These are phyloP conservation scores for Idris sp. DNA, from an alignment of 1,140 invertebrate genomes.

Conservation along the genomic window DNA sequence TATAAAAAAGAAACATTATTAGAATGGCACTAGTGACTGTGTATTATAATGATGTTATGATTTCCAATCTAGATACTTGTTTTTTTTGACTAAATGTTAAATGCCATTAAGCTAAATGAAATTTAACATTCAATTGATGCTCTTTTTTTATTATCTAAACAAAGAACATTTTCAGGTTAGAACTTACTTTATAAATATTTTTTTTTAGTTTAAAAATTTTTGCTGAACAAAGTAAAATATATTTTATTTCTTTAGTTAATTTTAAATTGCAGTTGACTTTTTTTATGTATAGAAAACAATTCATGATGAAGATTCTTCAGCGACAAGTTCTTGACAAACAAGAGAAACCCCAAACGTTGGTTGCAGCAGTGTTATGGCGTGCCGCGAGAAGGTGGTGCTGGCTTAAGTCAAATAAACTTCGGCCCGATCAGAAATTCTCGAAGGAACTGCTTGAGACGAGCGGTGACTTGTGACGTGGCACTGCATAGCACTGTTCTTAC, in stretches of 20 bases:
- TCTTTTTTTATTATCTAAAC: no score
- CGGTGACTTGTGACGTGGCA: slow-evolving; percentile 45
- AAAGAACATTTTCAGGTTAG: no score
- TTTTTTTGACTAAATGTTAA: slow-evolving; percentile 69
- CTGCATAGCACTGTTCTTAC: slow-evolving; percentile 65
- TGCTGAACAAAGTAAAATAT: no score
- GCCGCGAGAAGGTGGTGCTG: slow-evolving; percentile 37
- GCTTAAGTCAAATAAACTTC: slow-evolving; percentile 68
- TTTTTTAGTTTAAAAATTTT: no score
- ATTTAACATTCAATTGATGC: no score
- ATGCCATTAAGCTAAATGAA: no score
- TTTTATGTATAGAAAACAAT: no score
- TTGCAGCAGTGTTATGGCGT: slow-evolving; percentile 56
- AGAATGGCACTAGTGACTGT: slow-evolving; percentile 42
- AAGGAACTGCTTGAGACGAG: slow-evolving; percentile 49
- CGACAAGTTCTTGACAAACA: slow-evolving; percentile 58
- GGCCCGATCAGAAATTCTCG: slow-evolving; percentile 65
- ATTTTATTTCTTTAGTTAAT: no score
- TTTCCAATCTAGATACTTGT: slow-evolving; percentile 70
- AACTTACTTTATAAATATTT: no score
- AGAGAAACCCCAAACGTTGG: slow-evolving; percentile 72
- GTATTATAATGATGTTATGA: slow-evolving; percentile 75
- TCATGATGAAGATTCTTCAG: slow-evolving; percentile 45
- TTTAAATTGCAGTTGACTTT: no score
- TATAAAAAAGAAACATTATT: slow-evolving; percentile 76